These are phyloP conservation scores for Noctua janthe DNA, from an alignment of 2,888 invertebrate genomes.

Conservation along the genomic window DNA sequence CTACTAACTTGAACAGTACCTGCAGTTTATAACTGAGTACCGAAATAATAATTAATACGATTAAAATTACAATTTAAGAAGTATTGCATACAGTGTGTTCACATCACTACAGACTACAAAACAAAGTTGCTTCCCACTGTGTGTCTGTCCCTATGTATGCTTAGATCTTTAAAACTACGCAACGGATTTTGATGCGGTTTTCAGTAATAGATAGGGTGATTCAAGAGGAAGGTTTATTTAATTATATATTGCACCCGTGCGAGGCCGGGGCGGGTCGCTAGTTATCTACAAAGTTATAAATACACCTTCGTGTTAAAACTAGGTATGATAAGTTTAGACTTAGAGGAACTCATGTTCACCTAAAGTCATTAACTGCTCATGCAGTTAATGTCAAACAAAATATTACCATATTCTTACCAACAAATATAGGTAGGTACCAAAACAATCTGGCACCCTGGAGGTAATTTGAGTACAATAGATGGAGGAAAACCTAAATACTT, in stretches of 20 bases:
- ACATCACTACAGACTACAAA: neutral
- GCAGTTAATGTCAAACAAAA: slow-evolving; percentile 1
- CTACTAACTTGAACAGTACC: neutral
- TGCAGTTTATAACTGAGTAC: neutral
- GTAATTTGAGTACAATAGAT: neutral
- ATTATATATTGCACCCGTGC: too few relatives aligned
- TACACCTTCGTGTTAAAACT: neutral
- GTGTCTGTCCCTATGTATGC: too few relatives aligned
- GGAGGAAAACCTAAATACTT: slow-evolving; percentile 6
- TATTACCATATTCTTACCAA: neutral
- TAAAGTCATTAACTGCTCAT: too few relatives aligned
- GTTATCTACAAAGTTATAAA: neutral
- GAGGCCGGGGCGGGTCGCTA: too few relatives aligned
- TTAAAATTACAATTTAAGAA: neutral
- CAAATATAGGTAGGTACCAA: neutral
- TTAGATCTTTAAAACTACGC: too few relatives aligned
- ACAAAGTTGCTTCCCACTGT: too few relatives aligned
- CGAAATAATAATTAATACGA: neutral
- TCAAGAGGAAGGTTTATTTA: too few relatives aligned
- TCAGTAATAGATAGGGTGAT: too few relatives aligned
- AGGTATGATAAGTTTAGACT: neutral
- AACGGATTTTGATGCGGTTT: too few relatives aligned
- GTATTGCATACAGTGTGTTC: neutral
- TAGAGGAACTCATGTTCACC: neutral
- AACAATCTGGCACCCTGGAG: neutral